Conservation (phyloP, 2,888 invertebrate species). For the Axea sp. region DNA sequence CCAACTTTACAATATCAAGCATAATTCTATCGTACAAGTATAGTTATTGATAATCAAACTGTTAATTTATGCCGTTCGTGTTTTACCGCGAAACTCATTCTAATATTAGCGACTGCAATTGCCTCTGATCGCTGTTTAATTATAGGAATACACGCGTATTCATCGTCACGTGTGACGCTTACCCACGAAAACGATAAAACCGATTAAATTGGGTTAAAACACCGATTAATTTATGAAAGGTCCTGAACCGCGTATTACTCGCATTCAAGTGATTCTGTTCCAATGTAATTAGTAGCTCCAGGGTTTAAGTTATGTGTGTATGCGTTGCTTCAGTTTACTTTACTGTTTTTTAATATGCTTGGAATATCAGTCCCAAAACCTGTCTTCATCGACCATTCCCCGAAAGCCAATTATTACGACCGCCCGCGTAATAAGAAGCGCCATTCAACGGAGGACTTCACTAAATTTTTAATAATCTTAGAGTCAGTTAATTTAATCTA, state of each 20-base stretch:
- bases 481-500: constrained; percentile 35
- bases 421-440: constrained; percentile 62
- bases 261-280: constrained; percentile 36
- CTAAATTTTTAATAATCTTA: constrained; percentile 20
- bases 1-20: constrained; percentile 1
- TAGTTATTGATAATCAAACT: constrained; percentile 21
- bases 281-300: constrained; percentile 40
- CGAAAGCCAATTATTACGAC: constrained; percentile 64
- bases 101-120: constrained; percentile 44
- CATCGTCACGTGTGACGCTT: constrained; percentile 4
- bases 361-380: constrained; percentile 56
- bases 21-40: constrained; percentile 21
- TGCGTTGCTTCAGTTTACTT: constrained; percentile 51
- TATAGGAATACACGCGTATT: constrained; percentile 38
- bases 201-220: constrained; percentile 46
- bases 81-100: constrained; percentile 10
- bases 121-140: constrained; percentile 33
- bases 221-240: constrained; percentile 39
- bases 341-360: constrained; percentile 59
- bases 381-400: constrained; percentile 48
- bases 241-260: constrained; percentile 20
- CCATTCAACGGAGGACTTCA: constrained; percentile 39
- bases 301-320: constrained; percentile 26
- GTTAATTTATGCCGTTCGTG: constrained; percentile 35
- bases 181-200: constrained; percentile 24